Evolutionary conservation across 2,888 invertebrate species (phyloP).

Genomic region (Zonitis immaculata): DNA sequence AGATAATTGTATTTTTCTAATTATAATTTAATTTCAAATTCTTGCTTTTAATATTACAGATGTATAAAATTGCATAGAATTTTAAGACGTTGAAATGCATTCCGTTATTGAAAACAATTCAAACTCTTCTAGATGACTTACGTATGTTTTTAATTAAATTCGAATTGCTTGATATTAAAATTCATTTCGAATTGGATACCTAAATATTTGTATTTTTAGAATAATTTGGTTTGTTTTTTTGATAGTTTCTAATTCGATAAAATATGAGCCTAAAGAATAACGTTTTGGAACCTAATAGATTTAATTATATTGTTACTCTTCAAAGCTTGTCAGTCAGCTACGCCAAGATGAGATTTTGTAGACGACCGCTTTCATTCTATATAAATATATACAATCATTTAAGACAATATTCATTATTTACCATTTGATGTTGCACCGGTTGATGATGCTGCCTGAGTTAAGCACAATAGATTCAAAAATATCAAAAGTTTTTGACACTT

Average conservation of each 20-base stretch:
- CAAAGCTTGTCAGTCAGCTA: constrained; percentile 39
- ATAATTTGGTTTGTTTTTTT: no score
- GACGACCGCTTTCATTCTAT: constrained; percentile 29
- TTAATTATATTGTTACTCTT: constrained; percentile 18
- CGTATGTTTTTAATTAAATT: constrained; percentile 15
- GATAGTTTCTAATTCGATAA: constrained; percentile 19
- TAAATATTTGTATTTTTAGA: no score
- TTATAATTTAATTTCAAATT: not conserved
- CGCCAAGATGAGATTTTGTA: constrained; percentile 40
- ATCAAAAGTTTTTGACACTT: constrained; percentile 24
- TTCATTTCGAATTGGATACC: constrained; percentile 9
- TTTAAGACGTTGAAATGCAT: not conserved
- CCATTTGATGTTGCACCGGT: constrained; percentile 40
- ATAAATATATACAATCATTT: no score
- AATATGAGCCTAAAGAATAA: constrained; percentile 17
- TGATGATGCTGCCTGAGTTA: constrained; percentile 31
- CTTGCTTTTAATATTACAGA: not conserved
- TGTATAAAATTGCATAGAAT: not conserved
- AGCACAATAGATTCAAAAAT: constrained; percentile 29
- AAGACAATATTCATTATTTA: no score
- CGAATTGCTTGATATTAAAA: constrained; percentile 6
- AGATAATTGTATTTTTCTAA: not conserved
- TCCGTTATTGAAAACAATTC: not conserved
- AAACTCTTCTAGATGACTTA: not conserved
- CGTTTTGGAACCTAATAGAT: constrained; percentile 20